phyloP scores from a whole-genome alignment of 2,888 invertebrate species.

The Steinernema carpocapsae region DNA sequence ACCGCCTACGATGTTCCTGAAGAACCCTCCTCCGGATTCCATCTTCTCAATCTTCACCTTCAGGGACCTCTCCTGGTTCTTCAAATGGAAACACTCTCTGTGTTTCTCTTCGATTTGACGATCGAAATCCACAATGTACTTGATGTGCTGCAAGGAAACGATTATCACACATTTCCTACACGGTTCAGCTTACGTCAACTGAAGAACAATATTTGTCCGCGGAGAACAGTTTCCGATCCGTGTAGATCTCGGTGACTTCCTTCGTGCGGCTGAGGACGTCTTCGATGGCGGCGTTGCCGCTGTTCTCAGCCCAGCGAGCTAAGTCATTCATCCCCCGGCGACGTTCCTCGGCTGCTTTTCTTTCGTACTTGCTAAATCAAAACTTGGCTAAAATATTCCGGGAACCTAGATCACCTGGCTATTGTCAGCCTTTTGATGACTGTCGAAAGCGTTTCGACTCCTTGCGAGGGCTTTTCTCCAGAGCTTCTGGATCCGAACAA shows the following conservation, averaged over 20 bases:
- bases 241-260: constrained; percentile 43
- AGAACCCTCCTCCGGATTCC: neutral
- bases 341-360: constrained; percentile 46
- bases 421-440: neutral
- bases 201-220: neutral
- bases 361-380: constrained; percentile 43
- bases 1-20: too few relatives aligned
- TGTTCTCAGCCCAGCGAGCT: constrained; percentile 44
- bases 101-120: neutral
- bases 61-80: neutral
- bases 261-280: constrained; percentile 47
- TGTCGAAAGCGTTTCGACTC: neutral
- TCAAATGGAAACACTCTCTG: neutral
- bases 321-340: constrained; percentile 44
- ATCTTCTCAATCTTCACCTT: constrained; percentile 16
- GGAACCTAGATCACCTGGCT: neutral
- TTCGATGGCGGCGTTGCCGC: constrained; percentile 49
- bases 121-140: constrained; percentile 24
- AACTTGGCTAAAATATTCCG: neutral
- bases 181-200: neutral
- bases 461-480: neutral
- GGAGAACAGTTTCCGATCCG: constrained; percentile 35
- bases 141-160: neutral
- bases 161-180: neutral
- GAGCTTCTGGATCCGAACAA: constrained; percentile 5